phyloP scores from a whole-genome alignment of 1,140 invertebrate genomes.

The Macrobrachium nipponense region DNA sequence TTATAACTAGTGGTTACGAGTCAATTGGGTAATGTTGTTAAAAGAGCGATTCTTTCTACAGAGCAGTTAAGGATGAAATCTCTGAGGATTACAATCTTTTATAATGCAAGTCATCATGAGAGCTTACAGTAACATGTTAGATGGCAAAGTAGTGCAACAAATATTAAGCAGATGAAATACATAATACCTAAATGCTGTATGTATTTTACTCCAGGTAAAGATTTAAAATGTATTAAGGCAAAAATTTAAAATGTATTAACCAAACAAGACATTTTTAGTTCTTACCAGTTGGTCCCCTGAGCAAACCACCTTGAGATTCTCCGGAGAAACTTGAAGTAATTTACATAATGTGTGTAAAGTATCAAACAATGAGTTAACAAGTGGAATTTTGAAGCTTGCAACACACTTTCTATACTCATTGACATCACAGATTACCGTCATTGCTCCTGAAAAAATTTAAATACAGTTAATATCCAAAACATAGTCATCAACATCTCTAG shows the following conservation, averaged over 20 bases:
- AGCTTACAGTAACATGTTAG: no score
- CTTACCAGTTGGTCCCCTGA: conserved; percentile 91
- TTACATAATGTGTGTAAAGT: conserved; percentile 96
- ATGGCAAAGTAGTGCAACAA: no score
- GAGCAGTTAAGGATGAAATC: no score
- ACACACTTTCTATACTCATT: conserved; percentile 92
- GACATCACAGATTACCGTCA: conserved; percentile 98
- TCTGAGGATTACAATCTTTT: no score
- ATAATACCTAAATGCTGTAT: no score
- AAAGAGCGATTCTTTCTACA: no score
- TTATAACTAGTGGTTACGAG: no score
- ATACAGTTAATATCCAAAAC: neutral
- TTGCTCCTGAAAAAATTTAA: conserved; percentile 77
- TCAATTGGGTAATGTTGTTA: no score
- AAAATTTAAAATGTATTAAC: neutral
- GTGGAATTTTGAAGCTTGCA: conserved; percentile 78
- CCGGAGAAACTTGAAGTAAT: conserved; percentile 92
- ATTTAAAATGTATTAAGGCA: neutral
- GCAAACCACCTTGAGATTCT: conserved; percentile 96
- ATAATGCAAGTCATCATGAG: no score
- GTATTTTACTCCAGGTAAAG: neutral
- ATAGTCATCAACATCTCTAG: neutral
- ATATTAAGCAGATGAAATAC: no score
- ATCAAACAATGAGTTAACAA: conserved; percentile 91
- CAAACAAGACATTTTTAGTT: conserved; percentile 26